Conservation (phyloP, 2,113 vertebrate species). For the Aldabrachelys gigantea region DNA sequence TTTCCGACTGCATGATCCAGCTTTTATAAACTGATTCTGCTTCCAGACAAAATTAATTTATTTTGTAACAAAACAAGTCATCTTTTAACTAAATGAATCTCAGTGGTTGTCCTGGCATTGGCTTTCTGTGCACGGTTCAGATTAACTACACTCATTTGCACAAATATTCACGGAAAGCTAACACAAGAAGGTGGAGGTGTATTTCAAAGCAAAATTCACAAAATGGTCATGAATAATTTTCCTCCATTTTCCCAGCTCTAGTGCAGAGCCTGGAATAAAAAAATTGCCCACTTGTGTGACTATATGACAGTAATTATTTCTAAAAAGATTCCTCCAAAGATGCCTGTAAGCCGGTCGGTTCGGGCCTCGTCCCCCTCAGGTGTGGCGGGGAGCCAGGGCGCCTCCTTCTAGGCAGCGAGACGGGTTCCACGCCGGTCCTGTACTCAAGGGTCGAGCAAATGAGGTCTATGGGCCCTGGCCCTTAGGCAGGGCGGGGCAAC, state of each 20-base stretch:
- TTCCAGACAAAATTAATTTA: slow-evolving; percentile 32
- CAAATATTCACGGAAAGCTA: neutral
- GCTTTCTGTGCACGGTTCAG: slow-evolving; percentile 4
- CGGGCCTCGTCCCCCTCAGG: too few species aligned
- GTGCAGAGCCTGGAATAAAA: accelerated
- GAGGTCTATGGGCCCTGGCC: too few species aligned
- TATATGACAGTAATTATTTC: neutral
- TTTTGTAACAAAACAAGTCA: slow-evolving; percentile 39
- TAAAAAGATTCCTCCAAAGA: slow-evolving; percentile 36
- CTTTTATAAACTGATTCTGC: neutral
- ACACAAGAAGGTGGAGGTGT: neutral
- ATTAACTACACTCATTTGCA: neutral
- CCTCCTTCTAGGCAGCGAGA: too few species aligned
- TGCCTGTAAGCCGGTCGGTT: too few species aligned
- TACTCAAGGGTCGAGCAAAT: too few species aligned
- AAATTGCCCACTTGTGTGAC: neutral
- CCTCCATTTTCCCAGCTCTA: neutral
- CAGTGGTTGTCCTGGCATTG: slow-evolving; percentile 30
- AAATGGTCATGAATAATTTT: neutral
- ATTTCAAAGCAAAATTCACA: neutral
- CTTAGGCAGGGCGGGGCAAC: too few species aligned
- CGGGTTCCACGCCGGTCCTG: too few species aligned
- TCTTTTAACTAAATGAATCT: slow-evolving; percentile 28
- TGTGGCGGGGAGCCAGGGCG: too few species aligned
- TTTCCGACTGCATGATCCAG: slow-evolving; percentile 3